Evolutionary conservation across 2,888 invertebrate species (phyloP).

Genomic region (Ceraclea dissimilis): DNA sequence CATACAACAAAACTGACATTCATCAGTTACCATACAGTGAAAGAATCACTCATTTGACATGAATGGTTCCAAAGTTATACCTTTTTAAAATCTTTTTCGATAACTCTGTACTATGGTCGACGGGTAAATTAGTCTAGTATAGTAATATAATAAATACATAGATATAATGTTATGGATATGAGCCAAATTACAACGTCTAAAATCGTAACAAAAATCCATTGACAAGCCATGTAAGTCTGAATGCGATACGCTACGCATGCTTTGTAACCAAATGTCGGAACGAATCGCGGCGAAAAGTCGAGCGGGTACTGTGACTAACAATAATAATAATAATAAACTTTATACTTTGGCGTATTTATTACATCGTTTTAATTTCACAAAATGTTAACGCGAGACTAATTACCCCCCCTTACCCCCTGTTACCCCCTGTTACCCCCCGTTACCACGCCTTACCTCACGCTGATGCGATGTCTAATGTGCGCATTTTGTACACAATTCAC

Average conservation of each 20-base stretch:
- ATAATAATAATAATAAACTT: background rate
- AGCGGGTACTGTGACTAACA: conserved; percentile 1
- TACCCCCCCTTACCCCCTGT: background rate
- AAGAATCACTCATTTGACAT: too few relatives aligned
- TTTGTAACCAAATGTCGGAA: conserved; percentile 4
- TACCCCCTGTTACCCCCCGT: background rate
- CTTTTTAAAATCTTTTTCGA: too few relatives aligned
- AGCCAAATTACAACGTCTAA: background rate
- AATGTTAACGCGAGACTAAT: conserved; percentile 14
- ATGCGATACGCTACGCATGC: background rate
- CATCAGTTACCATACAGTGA: too few relatives aligned
- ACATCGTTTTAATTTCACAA: conserved; percentile 5
- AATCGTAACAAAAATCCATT: background rate
- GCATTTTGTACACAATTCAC: too few relatives aligned
- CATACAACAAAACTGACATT: too few relatives aligned
- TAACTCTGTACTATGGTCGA: too few relatives aligned
- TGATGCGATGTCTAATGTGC: too few relatives aligned
- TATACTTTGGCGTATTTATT: background rate
- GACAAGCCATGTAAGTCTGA: background rate
- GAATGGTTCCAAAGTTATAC: too few relatives aligned
- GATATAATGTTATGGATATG: background rate
- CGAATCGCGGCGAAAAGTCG: conserved; percentile 7
- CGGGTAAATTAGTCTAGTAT: too few relatives aligned
- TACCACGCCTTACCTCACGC: background rate
- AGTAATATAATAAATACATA: too few relatives aligned